phyloP scores from a whole-genome alignment of 2,888 invertebrate species.

The Drosophila helvetica region DNA sequence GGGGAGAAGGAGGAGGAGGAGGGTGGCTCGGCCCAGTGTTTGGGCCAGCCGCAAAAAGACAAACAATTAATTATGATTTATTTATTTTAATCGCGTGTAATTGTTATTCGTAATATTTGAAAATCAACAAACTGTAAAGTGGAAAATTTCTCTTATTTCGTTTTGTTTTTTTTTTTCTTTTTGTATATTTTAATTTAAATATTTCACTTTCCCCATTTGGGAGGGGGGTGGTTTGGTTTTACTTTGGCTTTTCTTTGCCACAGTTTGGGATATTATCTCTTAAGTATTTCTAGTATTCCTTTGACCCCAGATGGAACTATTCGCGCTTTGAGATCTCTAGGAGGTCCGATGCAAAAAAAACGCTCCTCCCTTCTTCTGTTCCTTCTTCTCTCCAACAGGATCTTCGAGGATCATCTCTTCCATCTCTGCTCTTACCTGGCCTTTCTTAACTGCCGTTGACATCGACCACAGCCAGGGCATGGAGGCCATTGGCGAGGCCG shows the following conservation, averaged over 20 bases:
- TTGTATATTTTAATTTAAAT: slow-evolving; percentile 62
- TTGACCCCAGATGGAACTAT: neutral
- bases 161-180: slow-evolving; percentile 14
- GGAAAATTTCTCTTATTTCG: slow-evolving; percentile 20
- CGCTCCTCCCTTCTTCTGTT: neutral
- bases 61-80: slow-evolving; percentile 70
- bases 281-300: slow-evolving; percentile 18
- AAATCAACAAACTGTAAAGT: slow-evolving; percentile 42
- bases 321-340: slow-evolving; percentile 13
- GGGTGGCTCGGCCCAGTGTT: no score
- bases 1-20: slow-evolving; percentile 6
- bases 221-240: slow-evolving; percentile 6
- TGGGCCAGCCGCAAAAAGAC: slow-evolving; percentile 61
- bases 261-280: neutral
- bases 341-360: slow-evolving; percentile 22
- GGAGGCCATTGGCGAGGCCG: slow-evolving; percentile 65
- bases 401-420: neutral
- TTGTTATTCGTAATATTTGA: slow-evolving; percentile 54
- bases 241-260: neutral
- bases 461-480: slow-evolving; percentile 63
- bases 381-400: neutral
- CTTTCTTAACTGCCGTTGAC: slow-evolving; percentile 80
- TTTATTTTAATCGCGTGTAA: slow-evolving; percentile 51
- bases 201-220: slow-evolving; percentile 35
- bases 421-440: slow-evolving; percentile 2